Percentiles rank a stretch among this genome's conserved stretches.
Evolutionary conservation across 2,888 invertebrate species (phyloP).

Genomic region (Idaea dimidiata): DNA sequence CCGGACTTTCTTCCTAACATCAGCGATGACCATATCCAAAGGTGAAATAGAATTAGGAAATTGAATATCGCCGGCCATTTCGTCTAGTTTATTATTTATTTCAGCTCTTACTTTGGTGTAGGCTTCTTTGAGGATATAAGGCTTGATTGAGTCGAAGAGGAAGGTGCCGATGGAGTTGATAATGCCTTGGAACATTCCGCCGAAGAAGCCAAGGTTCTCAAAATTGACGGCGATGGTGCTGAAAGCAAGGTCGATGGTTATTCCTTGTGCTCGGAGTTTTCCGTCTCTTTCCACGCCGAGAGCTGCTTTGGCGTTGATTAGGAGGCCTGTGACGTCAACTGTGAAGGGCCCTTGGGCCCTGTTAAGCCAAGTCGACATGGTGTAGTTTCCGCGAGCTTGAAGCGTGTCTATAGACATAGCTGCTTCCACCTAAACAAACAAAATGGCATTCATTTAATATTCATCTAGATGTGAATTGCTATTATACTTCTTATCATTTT

Average conservation of each 20-base stretch:
- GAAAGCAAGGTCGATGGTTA: conserved; percentile 89
- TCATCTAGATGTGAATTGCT: not conserved
- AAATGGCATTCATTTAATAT: not conserved
- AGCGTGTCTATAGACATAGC: conserved; percentile 86
- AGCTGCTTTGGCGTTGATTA: conserved; percentile 84
- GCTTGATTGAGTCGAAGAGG: conserved; percentile 93
- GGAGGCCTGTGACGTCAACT: conserved; percentile 86
- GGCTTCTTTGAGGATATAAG: conserved; percentile 88
- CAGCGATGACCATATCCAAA: conserved; percentile 90
- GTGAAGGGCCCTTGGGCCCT: conserved; percentile 87
- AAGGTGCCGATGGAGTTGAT: conserved; percentile 91
- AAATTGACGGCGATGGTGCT: conserved; percentile 89
- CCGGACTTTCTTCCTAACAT: conserved; percentile 85
- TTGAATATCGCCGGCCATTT: conserved; percentile 84
- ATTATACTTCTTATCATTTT: conserved; percentile 4
- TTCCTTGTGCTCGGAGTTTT: conserved; percentile 87
- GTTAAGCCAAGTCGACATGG: conserved; percentile 86
- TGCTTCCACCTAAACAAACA: conserved; percentile 82
- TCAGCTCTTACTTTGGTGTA: conserved; percentile 87
- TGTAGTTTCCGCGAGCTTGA: conserved; percentile 87
- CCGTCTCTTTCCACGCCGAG: conserved; percentile 88
- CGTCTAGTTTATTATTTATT: conserved; percentile 87
- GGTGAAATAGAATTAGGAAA: conserved; percentile 94
- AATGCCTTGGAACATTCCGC: conserved; percentile 84
- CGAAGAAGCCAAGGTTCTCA: conserved; percentile 89